Evolutionary conservation across 2,797 vertebrate species (phyloP), one percentile per base, ranked within the genome.

Genomic region (Enteromius trimaculatus): DNA sequence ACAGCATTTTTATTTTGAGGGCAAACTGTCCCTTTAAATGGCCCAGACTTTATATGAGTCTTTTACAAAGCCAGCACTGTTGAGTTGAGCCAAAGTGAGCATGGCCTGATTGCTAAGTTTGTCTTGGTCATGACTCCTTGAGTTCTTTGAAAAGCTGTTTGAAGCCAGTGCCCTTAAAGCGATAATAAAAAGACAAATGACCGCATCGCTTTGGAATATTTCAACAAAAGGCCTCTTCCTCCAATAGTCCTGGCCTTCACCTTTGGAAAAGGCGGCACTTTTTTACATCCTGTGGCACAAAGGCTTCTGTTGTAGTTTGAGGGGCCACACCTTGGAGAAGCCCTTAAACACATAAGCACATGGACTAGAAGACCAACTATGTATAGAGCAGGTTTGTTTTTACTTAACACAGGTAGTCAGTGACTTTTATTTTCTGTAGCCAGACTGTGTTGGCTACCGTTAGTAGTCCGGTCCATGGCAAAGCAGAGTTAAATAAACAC

Each of bases 191-290:
- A 80, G 76, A 79, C 42, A 74, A 65, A 68, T 76, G 75, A 84
- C 75, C 3, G n/a, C 82, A 85, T 82, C 53, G 10, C 51, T 42
- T 31, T 75, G 93, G 92, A 93, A 88, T 47, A 77, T 90, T 82
- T 78, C 26, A 87, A 85, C 81, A 85, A 87, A 83, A 85, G 81
- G 80, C 74, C 58, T 79, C 92, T 94, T 94, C 93, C 93, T 94
- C 91, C 91, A 80, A 92, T 94, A 94, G 93, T 94, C 90, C 87
- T 89, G 84, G 78, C 80, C 87, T 88, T 86, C 87, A 88, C 87
- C 90, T 92, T 89, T 87, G 89, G 90, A 92, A 92, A 90, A 90
- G 90, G 86, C 89, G 90, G 89, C 4, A 79, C 89, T 90, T 90
- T 90, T 92, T 85, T 80, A 85, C 88, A 92, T 93, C 91, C 92